A percentile compares a stretch with the other conserved stretches of the same genome.
phyloP scores from a whole-genome alignment of 2,888 invertebrate species.

The Tanypteryx hageni region DNA sequence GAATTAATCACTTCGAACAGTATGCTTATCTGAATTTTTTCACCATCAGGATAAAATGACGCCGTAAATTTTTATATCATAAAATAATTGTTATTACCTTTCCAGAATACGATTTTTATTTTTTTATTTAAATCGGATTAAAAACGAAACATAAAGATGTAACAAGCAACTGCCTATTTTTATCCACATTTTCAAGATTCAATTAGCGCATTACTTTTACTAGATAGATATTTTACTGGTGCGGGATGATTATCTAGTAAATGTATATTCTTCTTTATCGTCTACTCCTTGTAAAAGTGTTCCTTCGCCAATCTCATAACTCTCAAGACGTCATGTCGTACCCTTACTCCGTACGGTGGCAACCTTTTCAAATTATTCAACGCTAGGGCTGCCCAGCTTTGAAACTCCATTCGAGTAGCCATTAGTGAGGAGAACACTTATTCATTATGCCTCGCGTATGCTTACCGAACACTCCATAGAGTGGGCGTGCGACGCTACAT shows the following conservation, averaged over 20 bases:
- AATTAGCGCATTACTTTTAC: no score
- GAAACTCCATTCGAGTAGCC: constrained; percentile 18
- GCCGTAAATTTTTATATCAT: no score
- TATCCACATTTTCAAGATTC: no score
- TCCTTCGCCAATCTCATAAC: background rate
- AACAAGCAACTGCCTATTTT: no score
- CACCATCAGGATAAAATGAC: no score
- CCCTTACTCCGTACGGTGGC: background rate
- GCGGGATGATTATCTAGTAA: background rate
- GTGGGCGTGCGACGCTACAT: background rate
- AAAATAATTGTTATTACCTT: no score
- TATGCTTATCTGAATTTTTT: no score
- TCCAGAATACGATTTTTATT: no score
- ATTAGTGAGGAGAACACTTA: background rate
- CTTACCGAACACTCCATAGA: background rate
- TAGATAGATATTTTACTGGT: background rate
- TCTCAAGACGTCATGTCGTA: background rate
- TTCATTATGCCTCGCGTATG: background rate
- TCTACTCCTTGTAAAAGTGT: background rate
- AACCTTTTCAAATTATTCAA: constrained; percentile 17
- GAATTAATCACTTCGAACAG: no score
- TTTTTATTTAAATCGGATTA: no score
- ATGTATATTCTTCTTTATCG: background rate
- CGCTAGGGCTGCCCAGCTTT: background rate
- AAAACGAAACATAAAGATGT: no score